Conservation (phyloP, 2,797 vertebrate genomes). For the Clamator glandarius region DNA sequence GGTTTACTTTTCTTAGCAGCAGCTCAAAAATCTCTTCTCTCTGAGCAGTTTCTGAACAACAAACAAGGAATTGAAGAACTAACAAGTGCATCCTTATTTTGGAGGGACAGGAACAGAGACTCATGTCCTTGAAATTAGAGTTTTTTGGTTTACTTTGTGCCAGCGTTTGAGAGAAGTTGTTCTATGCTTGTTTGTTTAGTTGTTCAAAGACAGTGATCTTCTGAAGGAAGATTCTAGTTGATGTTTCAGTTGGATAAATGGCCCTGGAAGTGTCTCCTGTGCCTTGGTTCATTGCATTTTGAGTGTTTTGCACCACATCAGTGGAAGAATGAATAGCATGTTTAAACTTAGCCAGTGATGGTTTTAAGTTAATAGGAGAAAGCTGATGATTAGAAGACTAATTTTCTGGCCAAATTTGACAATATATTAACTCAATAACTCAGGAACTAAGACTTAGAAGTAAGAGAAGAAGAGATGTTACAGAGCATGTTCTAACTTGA, state of each 20-base stretch:
- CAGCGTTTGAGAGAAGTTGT: background rate
- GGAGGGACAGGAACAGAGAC: background rate
- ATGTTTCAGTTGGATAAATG: background rate
- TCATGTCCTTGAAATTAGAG: background rate
- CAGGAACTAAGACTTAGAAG: no score
- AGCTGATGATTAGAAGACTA: background rate
- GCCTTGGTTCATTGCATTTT: background rate
- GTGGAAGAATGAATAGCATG: background rate
- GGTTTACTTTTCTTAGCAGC: background rate
- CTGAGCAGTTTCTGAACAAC: background rate
- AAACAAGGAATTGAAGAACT: background rate
- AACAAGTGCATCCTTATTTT: background rate
- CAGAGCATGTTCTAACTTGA: no score
- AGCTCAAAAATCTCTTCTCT: background rate
- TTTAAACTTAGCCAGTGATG: background rate
- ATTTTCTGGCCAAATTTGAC: background rate
- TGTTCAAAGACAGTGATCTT: background rate
- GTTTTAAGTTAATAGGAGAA: background rate
- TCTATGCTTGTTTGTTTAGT: background rate
- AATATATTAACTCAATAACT: no score
- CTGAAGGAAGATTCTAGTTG: background rate
- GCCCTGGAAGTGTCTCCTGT: background rate
- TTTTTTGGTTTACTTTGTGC: background rate
- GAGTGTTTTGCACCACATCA: background rate
- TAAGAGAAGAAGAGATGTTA: no score